Base-by-base conservation (phyloP, 2,888 invertebrate genomes). In the Amiota mariae region DNA sequence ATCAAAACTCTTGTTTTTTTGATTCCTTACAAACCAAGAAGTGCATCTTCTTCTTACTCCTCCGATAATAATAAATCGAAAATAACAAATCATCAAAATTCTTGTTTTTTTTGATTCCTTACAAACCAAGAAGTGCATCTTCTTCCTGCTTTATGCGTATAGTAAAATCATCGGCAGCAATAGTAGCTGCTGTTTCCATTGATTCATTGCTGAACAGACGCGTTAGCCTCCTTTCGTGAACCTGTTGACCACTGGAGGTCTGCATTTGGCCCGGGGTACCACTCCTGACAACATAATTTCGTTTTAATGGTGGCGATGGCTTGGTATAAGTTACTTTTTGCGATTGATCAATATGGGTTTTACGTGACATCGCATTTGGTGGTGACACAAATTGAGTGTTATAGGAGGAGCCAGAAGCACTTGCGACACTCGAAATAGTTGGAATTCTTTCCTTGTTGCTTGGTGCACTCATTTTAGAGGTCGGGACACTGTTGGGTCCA, bases 131-230 rank as follows among this genome's bases (percentile, higher is more conserved):
- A 12, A 84, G 77, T 9, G 78, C 77, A 13, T 75, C 78, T 0
- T 63, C 48, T 72, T 86, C 86, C 1, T 77, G 81, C 71, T 86
- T 86, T 0, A 86, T 72, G 51, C 74, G 74, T 11, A 72, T 46
- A 51, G 73, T 75, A 11, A 82, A 86, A 49, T 82, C 77, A 68
- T 86, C 86, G 15, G 82, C 79, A 1, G 80, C 81, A 68, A 86
- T 86, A 13, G 77, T 77, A 71, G 80, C 87, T 1, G 84, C 80
- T 12, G 76, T 84, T 54, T 80, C 74, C 49, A n/a, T 2, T 8
- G 18, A 24, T 48, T 64, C 46, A 47, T 6, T 15, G n/a, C 24
- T 10, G 11, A 24, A 18, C 15, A 61, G 61, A 24, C 11, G 20
- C 61, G 20, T 13, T 6, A 2, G 61, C 24, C 18, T 12, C 1